phyloP scores from a whole-genome alignment of 2,113 vertebrate genomes.

The Noctilio leporinus region DNA sequence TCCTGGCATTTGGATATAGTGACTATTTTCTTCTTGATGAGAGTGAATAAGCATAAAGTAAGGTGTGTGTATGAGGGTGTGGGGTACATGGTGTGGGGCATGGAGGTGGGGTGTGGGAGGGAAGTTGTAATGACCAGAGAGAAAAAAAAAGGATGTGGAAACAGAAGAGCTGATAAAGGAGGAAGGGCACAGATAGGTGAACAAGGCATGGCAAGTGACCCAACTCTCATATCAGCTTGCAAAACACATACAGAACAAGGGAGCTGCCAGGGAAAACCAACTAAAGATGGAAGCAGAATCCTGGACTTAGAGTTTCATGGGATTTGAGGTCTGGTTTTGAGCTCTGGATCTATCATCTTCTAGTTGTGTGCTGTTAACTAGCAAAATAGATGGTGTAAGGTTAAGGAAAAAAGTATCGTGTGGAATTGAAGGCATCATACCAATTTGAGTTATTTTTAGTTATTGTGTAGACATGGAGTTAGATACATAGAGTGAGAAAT shows the following conservation, averaged over 20 bases:
- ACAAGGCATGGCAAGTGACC: neutral
- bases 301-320: neutral
- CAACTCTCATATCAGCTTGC: neutral
- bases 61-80: neutral
- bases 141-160: neutral
- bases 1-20: neutral
- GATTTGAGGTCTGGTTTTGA: neutral
- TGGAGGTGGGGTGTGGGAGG: neutral
- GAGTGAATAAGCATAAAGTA: neutral
- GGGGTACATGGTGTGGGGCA: no score
- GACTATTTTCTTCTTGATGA: neutral
- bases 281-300: neutral
- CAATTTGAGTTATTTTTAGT: slow-evolving; percentile 1
- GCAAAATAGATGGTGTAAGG: neutral
- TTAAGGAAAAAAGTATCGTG: neutral
- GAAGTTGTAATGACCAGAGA: neutral
- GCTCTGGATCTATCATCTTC: neutral
- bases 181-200: no score
- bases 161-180: neutral
- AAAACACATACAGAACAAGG: neutral
- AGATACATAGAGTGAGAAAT: neutral
- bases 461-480: neutral
- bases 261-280: neutral
- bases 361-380: neutral
- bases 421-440: neutral